Evolutionary conservation across 1,140 invertebrate species (phyloP), one percentile per base, ranked within the genome.

Genomic region (Drosophila arizonae): DNA sequence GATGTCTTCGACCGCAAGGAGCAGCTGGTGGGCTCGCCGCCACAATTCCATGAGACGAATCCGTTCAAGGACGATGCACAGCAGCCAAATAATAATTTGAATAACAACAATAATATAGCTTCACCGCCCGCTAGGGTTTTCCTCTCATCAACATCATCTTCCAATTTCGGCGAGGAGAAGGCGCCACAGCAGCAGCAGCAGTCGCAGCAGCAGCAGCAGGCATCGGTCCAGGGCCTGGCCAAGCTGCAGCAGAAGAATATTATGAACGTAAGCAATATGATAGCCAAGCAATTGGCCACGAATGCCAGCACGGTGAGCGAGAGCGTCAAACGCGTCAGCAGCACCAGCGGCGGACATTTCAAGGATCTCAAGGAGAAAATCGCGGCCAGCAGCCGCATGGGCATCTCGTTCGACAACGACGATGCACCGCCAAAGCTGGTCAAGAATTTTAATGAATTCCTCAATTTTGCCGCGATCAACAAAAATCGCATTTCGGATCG

Each of bases 391-490:
- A 93, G 93, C 67, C 82, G 90, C 61, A 87, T 90, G 4, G 81
- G 76, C 4, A 52, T 85, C 6, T 64, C 73, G n/a, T 70, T 73
- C 52, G 81, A 43, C 41, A 65, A 71, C 45, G 63, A 41, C 0
- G 81, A 75, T 26, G 41, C 36, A n/a, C 91, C 90, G 21, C 91
- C 91, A 1, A 95, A 94, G 79, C 94, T 96, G 71, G 95, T 97
- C 1, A 96, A 95, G 90, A 97, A 96, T 92, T 92, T 97, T n/a
- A 96, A 96, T 78, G 96, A 96, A 91, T 96, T 96, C 90, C 92
- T 96, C 0, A 96, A 95, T 77, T 96, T 96, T 81, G 94, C 95
- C 13, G 93, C 94, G 10, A 92, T 94, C 1, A 95, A 94, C 81
- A 95, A 95, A 91, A 93, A 91, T 67, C 90, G 90, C 17, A 91